Evolutionary conservation across 2,888 invertebrate genomes (phyloP).

Genomic region (Sinohyriopsis cumingii): DNA sequence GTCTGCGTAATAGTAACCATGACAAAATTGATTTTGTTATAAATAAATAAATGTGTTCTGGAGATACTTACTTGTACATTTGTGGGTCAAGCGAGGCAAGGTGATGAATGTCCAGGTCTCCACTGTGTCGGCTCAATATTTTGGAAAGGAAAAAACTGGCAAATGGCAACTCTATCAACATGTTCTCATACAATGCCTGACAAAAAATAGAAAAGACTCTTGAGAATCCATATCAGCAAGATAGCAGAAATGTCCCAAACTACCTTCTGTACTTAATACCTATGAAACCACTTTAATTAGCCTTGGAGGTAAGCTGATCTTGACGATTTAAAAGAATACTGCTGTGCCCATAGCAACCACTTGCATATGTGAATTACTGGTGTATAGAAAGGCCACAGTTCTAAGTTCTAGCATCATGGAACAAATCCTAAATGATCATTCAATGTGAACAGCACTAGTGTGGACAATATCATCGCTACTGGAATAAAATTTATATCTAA

Average conservation of each 20-base stretch:
- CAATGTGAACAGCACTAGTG: no score
- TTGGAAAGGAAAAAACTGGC: conserved; percentile 96
- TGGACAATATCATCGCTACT: no score
- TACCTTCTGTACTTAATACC: not conserved
- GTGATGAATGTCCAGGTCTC: conserved; percentile 89
- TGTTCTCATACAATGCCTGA: conserved; percentile 93
- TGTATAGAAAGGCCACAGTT: no score
- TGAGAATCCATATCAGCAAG: no score
- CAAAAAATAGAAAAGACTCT: conserved; percentile 14
- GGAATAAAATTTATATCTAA: no score
- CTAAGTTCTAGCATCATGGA: no score
- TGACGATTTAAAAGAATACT: no score
- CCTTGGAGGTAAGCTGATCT: no score
- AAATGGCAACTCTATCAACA: conserved; percentile 93
- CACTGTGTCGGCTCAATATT: conserved; percentile 79
- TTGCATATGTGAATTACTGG: no score
- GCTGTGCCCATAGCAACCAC: no score
- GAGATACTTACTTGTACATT: conserved; percentile 79
- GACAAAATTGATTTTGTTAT: not conserved
- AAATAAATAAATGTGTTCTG: not conserved
- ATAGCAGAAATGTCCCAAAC: not conserved
- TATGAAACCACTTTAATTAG: not conserved
- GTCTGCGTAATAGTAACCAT: not conserved
- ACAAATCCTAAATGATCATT: no score
- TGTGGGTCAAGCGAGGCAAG: conserved; percentile 93